Conservation (phyloP, 2,888 invertebrate species). For the Stenodera caucasica region DNA sequence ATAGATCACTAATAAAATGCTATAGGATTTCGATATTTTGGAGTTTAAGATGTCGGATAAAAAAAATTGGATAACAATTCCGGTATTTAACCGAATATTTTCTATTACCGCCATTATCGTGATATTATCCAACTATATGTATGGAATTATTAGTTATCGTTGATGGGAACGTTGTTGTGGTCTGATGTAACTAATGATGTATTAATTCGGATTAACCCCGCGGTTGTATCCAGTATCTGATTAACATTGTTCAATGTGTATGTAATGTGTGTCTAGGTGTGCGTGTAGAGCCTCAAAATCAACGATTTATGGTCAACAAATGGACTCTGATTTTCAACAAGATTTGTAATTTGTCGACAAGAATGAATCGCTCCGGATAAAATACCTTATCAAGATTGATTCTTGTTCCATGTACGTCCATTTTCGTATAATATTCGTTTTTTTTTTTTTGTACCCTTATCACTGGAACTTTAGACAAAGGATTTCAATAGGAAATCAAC, state of each 20-base stretch:
- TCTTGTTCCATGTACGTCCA: too few species aligned
- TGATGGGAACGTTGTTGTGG: slow-evolving; percentile 22
- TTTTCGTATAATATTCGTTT: not conserved
- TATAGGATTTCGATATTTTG: too few species aligned
- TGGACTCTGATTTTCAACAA: slow-evolving; percentile 27
- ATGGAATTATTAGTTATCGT: slow-evolving; percentile 25
- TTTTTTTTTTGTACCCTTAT: too few species aligned
- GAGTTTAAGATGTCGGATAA: too few species aligned
- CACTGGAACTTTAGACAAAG: not conserved
- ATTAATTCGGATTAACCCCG: slow-evolving; percentile 29
- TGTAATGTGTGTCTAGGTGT: not conserved
- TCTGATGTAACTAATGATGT: slow-evolving; percentile 28
- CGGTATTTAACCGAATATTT: too few species aligned
- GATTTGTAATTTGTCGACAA: slow-evolving; percentile 21
- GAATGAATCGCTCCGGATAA: slow-evolving; percentile 18
- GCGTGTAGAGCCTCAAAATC: slow-evolving; percentile 10
- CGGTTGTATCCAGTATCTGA: slow-evolving; percentile 27
- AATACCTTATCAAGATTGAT: slow-evolving; percentile 17
- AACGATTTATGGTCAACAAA: slow-evolving; percentile 26
- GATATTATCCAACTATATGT: not conserved
- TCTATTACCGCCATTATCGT: not conserved
- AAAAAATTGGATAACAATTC: too few species aligned
- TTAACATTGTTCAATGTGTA: slow-evolving; percentile 24
- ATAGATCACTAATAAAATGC: too few species aligned
- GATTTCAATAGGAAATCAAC: not conserved